These are phyloP conservation scores for Gobius niger DNA, from an alignment of 2,113 vertebrate species.

Conservation along the genomic window DNA sequence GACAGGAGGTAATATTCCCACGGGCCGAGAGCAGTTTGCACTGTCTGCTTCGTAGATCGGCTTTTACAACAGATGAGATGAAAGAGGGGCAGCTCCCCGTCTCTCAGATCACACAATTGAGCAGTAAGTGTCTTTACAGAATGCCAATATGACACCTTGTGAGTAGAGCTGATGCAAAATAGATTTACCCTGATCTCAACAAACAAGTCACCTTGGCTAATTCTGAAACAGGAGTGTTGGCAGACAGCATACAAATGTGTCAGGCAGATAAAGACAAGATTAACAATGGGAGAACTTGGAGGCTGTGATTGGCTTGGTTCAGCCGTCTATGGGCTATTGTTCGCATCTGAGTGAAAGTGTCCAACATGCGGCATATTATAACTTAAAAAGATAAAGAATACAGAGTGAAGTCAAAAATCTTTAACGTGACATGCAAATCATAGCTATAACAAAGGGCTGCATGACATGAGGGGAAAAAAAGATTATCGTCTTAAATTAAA, in stretches of 20 bases:
- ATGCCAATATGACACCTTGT: slow-evolving; percentile 3
- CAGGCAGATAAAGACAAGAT: neutral
- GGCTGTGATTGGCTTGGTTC: neutral
- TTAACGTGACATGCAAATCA: too few species aligned
- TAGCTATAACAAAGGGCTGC: too few species aligned
- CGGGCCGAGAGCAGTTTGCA: neutral
- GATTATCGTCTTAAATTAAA: too few species aligned
- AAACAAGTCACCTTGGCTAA: slow-evolving; percentile 4
- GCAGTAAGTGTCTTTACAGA: neutral
- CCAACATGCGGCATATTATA: too few species aligned
- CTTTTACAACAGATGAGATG: slow-evolving; percentile 23
- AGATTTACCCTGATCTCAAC: slow-evolving; percentile 2
- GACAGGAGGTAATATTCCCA: slow-evolving; percentile 22
- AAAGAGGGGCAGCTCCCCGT: neutral
- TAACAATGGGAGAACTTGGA: neutral
- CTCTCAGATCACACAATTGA: slow-evolving; percentile 19
- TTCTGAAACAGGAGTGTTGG: neutral
- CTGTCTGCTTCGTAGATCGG: slow-evolving; percentile 23
- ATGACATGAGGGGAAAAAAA: too few species aligned
- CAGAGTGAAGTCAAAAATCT: too few species aligned
- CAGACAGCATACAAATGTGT: neutral
- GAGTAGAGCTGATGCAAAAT: neutral
- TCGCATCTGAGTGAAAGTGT: too few species aligned
- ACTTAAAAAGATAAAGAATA: too few species aligned
- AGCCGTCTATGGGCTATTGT: neutral